Percentiles rank a stretch among this genome's conserved stretches.
Evolutionary conservation across 2,797 vertebrate species (phyloP).

Genomic region (Amniataba percoides): DNA sequence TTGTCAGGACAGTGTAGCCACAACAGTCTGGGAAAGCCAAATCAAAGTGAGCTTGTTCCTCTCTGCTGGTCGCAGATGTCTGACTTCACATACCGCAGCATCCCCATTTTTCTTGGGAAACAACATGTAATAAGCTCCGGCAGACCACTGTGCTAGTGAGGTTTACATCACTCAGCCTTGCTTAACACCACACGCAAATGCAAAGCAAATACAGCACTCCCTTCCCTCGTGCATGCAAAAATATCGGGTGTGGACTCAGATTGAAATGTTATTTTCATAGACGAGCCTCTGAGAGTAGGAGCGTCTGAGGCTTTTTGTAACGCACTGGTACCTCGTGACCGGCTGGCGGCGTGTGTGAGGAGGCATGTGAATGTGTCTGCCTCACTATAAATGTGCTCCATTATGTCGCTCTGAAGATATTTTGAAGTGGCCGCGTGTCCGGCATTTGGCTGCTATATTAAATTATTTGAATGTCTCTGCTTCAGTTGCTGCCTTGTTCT

Average conservation of each 20-base stretch:
- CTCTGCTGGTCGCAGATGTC: conserved; percentile 25
- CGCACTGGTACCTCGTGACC: conserved; percentile 5
- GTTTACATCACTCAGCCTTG: not conserved
- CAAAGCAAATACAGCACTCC: conserved; percentile 33
- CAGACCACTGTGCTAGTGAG: conserved; percentile 6
- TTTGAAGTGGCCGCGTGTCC: conserved; percentile 46
- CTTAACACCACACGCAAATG: conserved; percentile 10
- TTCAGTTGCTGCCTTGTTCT: conserved; percentile 48
- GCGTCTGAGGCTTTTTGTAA: not conserved
- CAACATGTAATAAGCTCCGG: not conserved
- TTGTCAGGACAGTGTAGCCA: conserved; percentile 34
- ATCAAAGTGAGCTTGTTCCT: conserved; percentile 24
- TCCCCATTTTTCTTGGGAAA: conserved; percentile 27
- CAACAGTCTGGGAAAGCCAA: conserved; percentile 12
- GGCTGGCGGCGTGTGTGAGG: conserved; percentile 5
- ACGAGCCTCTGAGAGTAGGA: not conserved
- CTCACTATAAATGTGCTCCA: conserved; percentile 17
- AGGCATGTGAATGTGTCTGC: conserved; percentile 17
- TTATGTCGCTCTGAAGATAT: conserved; percentile 47
- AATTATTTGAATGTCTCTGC: conserved; percentile 48
- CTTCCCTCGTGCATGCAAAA: conserved; percentile 35
- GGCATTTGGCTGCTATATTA: conserved; percentile 39
- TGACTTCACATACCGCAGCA: conserved; percentile 25
- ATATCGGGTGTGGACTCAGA: conserved; percentile 15
- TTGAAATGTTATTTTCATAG: conserved; percentile 45